These are phyloP conservation scores for Peucedramus taeniatus DNA, from an alignment of 2,113 vertebrate species.

Conservation along the genomic window DNA sequence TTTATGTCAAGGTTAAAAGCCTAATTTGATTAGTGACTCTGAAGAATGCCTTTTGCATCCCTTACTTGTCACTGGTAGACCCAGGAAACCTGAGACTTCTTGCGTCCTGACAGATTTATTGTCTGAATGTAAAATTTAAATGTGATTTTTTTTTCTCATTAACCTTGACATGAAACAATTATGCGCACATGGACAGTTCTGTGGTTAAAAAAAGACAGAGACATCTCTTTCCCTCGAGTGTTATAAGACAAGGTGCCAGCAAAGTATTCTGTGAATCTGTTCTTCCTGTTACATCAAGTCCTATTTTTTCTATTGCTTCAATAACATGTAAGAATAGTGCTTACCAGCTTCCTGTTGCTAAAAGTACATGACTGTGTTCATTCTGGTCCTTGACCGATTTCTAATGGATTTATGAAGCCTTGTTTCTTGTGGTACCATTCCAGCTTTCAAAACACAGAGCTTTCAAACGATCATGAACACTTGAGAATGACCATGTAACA, in stretches of 20 bases:
- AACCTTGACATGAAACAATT: neutral
- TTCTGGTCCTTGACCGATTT: neutral
- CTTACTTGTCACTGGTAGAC: neutral
- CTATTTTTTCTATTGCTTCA: neutral
- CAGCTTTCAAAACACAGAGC: neutral
- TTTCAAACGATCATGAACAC: neutral
- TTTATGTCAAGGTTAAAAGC: neutral
- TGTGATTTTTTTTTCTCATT: neutral
- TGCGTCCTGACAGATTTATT: neutral
- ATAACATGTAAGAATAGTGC: neutral
- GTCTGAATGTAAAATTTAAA: neutral
- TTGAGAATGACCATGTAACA: neutral
- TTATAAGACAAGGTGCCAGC: neutral
- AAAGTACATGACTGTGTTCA: neutral
- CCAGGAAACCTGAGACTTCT: neutral
- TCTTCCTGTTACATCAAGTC: neutral
- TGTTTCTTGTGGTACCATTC: neutral
- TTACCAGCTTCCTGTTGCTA: neutral
- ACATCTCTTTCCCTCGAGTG: neutral
- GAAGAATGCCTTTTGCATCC: neutral
- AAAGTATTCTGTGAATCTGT: neutral
- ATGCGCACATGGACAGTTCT: neutral
- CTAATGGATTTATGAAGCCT: neutral
- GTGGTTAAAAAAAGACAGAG: neutral
- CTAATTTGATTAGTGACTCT: neutral